phyloP scores from a whole-genome alignment of 2,113 vertebrate genomes.

The Limnothrissa miodon region DNA sequence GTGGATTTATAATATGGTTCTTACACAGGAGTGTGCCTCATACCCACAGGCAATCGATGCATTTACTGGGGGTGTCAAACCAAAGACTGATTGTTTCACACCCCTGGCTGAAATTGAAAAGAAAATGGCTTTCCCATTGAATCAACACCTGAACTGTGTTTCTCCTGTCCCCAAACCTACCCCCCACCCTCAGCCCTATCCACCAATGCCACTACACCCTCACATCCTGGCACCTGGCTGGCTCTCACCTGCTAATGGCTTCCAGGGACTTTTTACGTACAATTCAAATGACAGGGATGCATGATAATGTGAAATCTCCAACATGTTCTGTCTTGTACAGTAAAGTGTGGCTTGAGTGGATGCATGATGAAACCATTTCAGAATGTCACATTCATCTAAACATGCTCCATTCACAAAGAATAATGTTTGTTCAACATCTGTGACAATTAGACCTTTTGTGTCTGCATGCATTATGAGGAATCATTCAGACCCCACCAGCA shows the following conservation, averaged over 20 bases:
- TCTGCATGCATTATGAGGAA: neutral
- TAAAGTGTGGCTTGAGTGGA: neutral
- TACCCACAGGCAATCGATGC: conserved; percentile 44
- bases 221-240: neutral
- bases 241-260: neutral
- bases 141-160: conserved; percentile 17
- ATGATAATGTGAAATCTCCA: neutral
- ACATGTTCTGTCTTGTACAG: neutral
- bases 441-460: neutral
- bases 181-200: neutral
- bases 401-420: neutral
- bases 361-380: neutral
- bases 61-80: conserved; percentile 48
- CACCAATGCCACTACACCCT: neutral
- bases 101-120: conserved; percentile 13
- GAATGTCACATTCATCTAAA: neutral
- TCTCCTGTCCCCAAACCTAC: neutral
- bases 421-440: neutral
- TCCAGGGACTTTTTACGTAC: neutral
- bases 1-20: conserved; percentile 45
- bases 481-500: neutral
- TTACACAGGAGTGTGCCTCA: conserved; percentile 34
- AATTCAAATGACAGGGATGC: neutral
- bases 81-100: conserved; percentile 38
- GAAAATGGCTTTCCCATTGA: conserved; percentile 16